Conservation (phyloP, 2,797 vertebrate species). For the Carapus acus region DNA sequence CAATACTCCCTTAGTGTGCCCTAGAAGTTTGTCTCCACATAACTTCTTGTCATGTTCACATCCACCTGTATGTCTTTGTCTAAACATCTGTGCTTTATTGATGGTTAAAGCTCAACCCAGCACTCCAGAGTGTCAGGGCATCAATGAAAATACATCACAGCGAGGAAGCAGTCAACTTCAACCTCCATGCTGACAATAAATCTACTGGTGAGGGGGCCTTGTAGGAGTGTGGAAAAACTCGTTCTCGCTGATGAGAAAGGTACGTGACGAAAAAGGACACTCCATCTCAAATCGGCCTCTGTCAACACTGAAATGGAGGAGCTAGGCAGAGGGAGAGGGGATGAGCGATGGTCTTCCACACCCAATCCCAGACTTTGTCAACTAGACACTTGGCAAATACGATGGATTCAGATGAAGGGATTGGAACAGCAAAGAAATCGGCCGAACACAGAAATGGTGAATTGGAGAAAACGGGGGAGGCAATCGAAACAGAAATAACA, state of each 20-base stretch:
- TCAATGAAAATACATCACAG: constrained; percentile 72
- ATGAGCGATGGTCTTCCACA: constrained; percentile 47
- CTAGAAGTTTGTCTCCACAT: constrained; percentile 18
- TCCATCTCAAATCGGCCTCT: constrained; percentile 67
- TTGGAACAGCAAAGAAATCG: constrained; percentile 37
- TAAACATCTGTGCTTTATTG: constrained; percentile 67
- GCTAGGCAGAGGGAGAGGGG: constrained; percentile 33
- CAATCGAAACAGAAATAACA: constrained; percentile 25
- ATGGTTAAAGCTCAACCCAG: constrained; percentile 65
- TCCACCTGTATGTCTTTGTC: constrained; percentile 42
- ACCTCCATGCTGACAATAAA: constrained; percentile 69
- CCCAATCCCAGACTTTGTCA: constrained; percentile 42
- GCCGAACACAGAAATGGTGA: constrained; percentile 17
- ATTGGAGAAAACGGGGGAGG: constrained; percentile 22
- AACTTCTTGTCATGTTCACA: constrained; percentile 28
- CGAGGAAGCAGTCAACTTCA: constrained; percentile 63
- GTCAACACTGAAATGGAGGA: constrained; percentile 52
- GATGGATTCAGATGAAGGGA: constrained; percentile 26
- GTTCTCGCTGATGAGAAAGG: constrained; percentile 68
- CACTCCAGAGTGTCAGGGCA: constrained; percentile 59
- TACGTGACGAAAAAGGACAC: constrained; percentile 72
- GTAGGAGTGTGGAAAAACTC: constrained; percentile 55
- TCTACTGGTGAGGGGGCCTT: constrained; percentile 65
- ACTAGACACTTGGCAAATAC: constrained; percentile 39
- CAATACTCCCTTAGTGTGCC: too few species aligned